Percentiles rank a stretch among this genome's conserved stretches.
These are phyloP conservation scores for Thunnus maccoyii DNA, from an alignment of 2,113 vertebrate genomes.

Conservation along the genomic window DNA sequence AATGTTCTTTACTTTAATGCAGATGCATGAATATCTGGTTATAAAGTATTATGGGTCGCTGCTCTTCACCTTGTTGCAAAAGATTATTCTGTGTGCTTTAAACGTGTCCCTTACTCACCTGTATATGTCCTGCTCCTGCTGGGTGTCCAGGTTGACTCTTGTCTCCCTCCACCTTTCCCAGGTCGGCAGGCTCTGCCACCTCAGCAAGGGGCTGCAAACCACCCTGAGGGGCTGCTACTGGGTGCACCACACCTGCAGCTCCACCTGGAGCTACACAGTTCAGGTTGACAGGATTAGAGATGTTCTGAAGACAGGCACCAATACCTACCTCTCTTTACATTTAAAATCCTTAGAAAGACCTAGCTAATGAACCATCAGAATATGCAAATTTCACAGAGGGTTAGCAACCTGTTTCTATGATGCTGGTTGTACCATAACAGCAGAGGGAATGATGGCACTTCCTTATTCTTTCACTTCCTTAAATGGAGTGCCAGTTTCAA, in stretches of 20 bases:
- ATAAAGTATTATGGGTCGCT: background rate
- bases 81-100: background rate
- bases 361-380: background rate
- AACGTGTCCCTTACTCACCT: conserved; percentile 37
- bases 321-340: background rate
- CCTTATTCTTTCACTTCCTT: conserved; percentile 20
- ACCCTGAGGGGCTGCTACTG: background rate
- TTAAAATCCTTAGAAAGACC: background rate
- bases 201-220: conserved; percentile 7
- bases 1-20: background rate
- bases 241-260: conserved; percentile 29
- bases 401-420: background rate
- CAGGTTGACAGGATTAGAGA: background rate
- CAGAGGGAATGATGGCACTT: background rate
- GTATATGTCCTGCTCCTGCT: background rate
- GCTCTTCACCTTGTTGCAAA: background rate
- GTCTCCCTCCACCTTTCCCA: background rate
- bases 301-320: background rate
- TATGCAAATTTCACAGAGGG: background rate
- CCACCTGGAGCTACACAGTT: conserved; percentile 44
- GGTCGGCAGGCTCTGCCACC: conserved; percentile 14
- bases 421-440: background rate
- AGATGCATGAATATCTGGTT: background rate
- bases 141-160: background rate
- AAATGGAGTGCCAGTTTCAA: background rate